Conservation (phyloP, 2,888 invertebrate genomes). For the Amphipyra tragopoginis region DNA sequence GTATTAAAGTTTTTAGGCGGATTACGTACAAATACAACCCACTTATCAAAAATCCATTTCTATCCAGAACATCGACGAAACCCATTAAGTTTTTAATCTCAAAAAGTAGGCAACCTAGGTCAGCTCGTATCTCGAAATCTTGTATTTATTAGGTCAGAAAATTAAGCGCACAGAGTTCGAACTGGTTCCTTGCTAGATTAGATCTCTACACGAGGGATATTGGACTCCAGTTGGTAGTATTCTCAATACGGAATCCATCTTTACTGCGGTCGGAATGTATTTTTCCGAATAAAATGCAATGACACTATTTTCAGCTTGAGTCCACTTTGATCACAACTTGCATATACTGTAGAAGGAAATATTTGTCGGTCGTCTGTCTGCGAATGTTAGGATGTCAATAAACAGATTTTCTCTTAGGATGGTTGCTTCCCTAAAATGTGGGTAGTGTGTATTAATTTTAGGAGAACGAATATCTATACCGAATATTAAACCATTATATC, state of each 20-base stretch:
- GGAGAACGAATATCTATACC: neutral
- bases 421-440: neutral
- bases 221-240: slow-evolving; percentile 55
- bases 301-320: slow-evolving; percentile 19
- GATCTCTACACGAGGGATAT: slow-evolving; percentile 62
- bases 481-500: neutral
- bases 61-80: neutral
- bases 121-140: slow-evolving; percentile 31
- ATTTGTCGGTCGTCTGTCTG: slow-evolving; percentile 7
- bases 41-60: neutral
- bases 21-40: neutral
- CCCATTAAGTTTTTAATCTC: slow-evolving; percentile 3
- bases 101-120: slow-evolving; percentile 19
- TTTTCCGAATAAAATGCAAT: slow-evolving; percentile 40
- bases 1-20: neutral
- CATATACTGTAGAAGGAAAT: slow-evolving; percentile 10
- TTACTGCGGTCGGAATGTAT: slow-evolving; percentile 34
- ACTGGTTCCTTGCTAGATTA: slow-evolving; percentile 65
- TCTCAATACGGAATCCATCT: slow-evolving; percentile 41
- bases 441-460: neutral
- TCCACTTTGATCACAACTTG: slow-evolving; percentile 24
- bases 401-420: slow-evolving; percentile 14
- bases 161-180: slow-evolving; percentile 64
- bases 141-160: slow-evolving; percentile 70
- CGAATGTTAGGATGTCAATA: slow-evolving; percentile 9